Evolutionary conservation across 2,888 invertebrate species (phyloP).

Genomic region (Eilema caniola): DNA sequence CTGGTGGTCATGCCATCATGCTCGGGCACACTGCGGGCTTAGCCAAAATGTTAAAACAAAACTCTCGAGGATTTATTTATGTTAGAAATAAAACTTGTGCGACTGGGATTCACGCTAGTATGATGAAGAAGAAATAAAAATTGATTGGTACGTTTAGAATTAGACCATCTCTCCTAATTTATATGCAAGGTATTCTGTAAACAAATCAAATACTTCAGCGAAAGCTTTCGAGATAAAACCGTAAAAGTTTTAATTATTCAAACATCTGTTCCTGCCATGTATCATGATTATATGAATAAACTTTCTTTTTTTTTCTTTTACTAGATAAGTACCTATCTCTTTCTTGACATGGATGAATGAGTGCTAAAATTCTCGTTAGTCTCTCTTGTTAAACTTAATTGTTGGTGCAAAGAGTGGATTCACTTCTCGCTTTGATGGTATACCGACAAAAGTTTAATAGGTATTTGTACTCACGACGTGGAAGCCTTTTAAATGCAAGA

Average conservation of each 20-base stretch:
- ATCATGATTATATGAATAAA: constrained; percentile 3
- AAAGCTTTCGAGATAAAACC: constrained; percentile 10
- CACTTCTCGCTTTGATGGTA: too few species aligned
- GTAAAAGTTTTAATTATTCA: constrained; percentile 13
- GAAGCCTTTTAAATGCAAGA: too few species aligned
- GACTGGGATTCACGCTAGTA: too few species aligned
- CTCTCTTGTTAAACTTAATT: too few species aligned
- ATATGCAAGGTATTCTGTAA: constrained; percentile 14
- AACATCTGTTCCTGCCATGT: constrained; percentile 11
- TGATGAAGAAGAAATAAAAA: not conserved
- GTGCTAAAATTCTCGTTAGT: too few species aligned
- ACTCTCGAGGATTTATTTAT: not conserved
- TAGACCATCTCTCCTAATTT: not conserved
- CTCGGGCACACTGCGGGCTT: too few species aligned
- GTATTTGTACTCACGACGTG: too few species aligned
- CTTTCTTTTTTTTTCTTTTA: not conserved
- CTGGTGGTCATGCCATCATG: too few species aligned
- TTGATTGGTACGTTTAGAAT: not conserved
- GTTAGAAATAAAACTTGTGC: not conserved
- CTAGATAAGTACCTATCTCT: too few species aligned
- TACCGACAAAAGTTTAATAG: too few species aligned
- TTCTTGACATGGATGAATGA: not conserved
- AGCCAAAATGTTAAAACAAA: not conserved
- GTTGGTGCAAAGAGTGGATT: too few species aligned
- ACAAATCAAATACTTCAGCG: constrained; percentile 10